Percentiles rank a stretch among this genome's conserved stretches.
phyloP scores from a whole-genome alignment of 2,888 invertebrate species.

The Poecilus cupreus region DNA sequence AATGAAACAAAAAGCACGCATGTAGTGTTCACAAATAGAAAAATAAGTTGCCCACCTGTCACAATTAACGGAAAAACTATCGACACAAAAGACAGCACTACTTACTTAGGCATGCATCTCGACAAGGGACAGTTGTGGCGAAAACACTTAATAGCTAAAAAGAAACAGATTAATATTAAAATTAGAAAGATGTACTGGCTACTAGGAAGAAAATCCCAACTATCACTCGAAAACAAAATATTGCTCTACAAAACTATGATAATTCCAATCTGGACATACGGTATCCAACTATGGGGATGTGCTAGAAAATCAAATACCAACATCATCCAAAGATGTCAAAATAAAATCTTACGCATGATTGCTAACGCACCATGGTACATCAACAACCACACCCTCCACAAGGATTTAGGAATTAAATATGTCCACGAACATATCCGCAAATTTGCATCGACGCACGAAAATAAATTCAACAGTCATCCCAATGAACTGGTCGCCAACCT shows the following conservation, averaged over 20 bases:
- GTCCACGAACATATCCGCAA: conserved; percentile 13
- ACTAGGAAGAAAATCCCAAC: conserved; percentile 14
- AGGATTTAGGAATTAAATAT: conserved; percentile 31
- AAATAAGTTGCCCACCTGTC: background rate
- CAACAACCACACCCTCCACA: conserved; percentile 42
- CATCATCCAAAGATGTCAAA: conserved; percentile 49
- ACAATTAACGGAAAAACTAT: conserved; percentile 1
- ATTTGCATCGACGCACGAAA: background rate
- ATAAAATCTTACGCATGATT: conserved; percentile 23
- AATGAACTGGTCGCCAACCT: background rate
- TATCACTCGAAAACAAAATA: background rate
- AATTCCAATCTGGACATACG: conserved; percentile 43
- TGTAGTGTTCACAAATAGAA: too few species aligned
- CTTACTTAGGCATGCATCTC: background rate
- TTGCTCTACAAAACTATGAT: conserved; percentile 4
- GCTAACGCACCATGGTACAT: conserved; percentile 41
- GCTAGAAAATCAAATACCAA: too few species aligned
- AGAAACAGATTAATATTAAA: background rate
- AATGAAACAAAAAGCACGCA: background rate
- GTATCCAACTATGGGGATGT: conserved; percentile 48
- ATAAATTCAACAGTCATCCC: background rate
- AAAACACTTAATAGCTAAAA: too few species aligned
- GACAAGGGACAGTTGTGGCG: background rate
- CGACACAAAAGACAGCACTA: background rate
- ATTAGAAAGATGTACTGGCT: conserved; percentile 10